Evolutionary conservation across 2,113 vertebrate species (phyloP), one percentile per base, ranked within the genome.

Genomic region (Meleagris gallopavo): DNA sequence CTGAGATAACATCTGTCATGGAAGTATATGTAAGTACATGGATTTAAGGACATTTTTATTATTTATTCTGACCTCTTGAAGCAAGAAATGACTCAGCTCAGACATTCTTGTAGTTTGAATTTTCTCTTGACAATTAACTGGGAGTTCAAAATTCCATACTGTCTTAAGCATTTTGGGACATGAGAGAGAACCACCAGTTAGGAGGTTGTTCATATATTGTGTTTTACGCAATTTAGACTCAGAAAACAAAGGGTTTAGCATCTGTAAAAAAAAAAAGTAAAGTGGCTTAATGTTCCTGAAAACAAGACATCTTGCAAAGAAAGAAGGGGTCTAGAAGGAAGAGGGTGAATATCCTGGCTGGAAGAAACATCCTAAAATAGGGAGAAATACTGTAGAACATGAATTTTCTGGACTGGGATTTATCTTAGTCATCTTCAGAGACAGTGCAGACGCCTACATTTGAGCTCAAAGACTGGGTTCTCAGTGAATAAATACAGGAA

Each of bases 1-100:
- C 19, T 93, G 88, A 86, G 85, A 46, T 38, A 90, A 67, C 80
- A 92, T 69, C 86, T 92, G 61, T 34, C 67, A 29, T 60, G 9
- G 27, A 90, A 38, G 36, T 11, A 86, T 27, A 77, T 55, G 55
- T 12, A 86, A 30, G 74, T 52, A 55, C 15, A 60, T 18, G 22
- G 34, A 64, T 75, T 86, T 78, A 64, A 86, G 48, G 80, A 84
- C 1, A 83, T 67, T 88, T 90, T 90, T 45, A 40, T 84, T 4
- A 52, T 90, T 74, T 61, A 65, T 4, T 43, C 14, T 90, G 45
- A 74, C 29, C 38, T 77, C 32, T 62, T 76, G 43, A 50, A 81
- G 32, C 27, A 78, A 77, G 57, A 86, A 88, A 64, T 41, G 72
- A 83, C 32, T 0, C 0, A 41, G 12, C 62, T 70, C 64, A 83